Conservation (phyloP, 2,113 vertebrate genomes). For the Bolborhynchus lineola region DNA sequence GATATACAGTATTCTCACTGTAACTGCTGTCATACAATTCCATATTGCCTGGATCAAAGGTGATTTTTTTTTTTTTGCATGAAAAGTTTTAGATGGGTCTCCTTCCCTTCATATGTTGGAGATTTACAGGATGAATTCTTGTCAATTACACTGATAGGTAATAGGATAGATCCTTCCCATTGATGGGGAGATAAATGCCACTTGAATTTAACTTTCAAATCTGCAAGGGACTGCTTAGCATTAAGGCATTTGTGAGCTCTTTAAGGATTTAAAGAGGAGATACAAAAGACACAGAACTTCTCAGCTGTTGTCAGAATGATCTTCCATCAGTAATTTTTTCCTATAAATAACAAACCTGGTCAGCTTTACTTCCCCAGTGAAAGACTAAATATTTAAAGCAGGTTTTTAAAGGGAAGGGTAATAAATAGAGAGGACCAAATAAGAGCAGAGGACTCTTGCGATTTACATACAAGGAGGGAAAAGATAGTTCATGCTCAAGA, state of each 20-base stretch:
- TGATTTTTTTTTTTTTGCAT: background rate
- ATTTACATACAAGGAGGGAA: background rate
- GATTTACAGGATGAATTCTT: background rate
- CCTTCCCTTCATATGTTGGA: background rate
- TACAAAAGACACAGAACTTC: slow-evolving; percentile 5
- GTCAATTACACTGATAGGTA: slow-evolving; percentile 17
- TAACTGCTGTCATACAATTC: background rate
- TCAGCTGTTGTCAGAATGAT: background rate
- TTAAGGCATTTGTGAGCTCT: slow-evolving; percentile 30
- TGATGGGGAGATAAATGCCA: slow-evolving; percentile 36
- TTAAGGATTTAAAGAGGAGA: slow-evolving; percentile 23
- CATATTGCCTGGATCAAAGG: background rate
- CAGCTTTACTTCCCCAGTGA: background rate
- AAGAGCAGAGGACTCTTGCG: background rate
- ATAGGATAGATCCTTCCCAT: slow-evolving; percentile 42
- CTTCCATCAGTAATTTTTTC: background rate
- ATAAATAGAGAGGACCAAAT: background rate
- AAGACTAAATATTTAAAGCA: background rate
- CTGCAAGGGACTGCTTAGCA: slow-evolving; percentile 10
- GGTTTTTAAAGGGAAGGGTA: background rate
- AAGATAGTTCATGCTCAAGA: background rate
- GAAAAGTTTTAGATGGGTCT: background rate
- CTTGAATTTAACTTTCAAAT: slow-evolving; percentile 58
- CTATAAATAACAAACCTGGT: background rate
- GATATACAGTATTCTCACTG: background rate